Evolutionary conservation across 2,888 invertebrate genomes (phyloP), one percentile per base, ranked within the genome.

Genomic region (Hofmannophila pseudospretella): DNA sequence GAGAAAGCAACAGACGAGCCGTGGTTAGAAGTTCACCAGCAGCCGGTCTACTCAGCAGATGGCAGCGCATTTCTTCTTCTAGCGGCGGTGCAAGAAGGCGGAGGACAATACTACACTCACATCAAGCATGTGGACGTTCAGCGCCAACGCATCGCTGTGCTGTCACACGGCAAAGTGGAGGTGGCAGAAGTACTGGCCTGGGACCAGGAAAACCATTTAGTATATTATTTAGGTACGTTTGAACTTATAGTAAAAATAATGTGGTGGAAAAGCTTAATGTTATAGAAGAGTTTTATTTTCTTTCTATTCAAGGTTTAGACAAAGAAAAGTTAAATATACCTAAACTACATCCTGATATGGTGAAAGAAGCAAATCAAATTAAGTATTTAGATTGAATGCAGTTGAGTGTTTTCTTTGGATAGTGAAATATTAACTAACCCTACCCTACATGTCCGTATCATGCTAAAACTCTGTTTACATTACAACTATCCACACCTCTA

Each of bases 141-240:
- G 39, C 92, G 94, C 56, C 94, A 94, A 69, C 90, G 94, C 57
- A 94, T 95, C 64, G 93, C 95, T 5, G 95, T 95, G 32, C 89
- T 96, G 48, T 95, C 95, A 34, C 95, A 96, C 63, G 96, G 96
- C 20, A 90, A 92, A 58, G 94, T 95, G 71, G 95, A 96, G 86
- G 96, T 95, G 54, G 88, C 90, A 47, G 89, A 91, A 68, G 95
- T 96, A 63, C 88, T 95, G 47, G 92, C 93, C 29, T 96, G 96
- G 96, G 95, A 96, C 84, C 93, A 93, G 55, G 89, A 88, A 49
- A 93, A 93, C 69, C 94, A 95, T 79, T 88, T 93, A 62, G 94
- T 96, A 78, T 95, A 91, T 77, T 90, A 90, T 76, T 85, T 90
- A 73, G 90, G 88, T 87, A 61, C 65, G 47, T 11, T 7, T 22